phyloP scores from a whole-genome alignment of 2,888 invertebrate species.

The Pheosia tremula region DNA sequence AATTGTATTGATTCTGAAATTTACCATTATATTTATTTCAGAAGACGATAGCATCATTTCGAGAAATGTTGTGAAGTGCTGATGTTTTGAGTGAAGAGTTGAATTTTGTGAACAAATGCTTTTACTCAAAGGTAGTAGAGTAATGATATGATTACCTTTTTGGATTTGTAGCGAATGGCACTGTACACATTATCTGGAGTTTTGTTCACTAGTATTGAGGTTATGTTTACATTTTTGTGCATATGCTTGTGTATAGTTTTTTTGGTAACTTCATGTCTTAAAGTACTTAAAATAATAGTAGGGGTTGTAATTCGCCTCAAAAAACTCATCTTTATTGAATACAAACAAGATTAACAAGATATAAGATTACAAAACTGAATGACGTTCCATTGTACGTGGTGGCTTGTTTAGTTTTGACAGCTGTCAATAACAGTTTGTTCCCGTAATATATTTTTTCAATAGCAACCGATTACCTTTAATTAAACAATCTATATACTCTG shows the following conservation, averaged over 20 bases:
- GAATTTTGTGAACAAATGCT: no score
- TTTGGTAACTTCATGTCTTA: constrained; percentile 29
- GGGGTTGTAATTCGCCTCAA: constrained; percentile 41
- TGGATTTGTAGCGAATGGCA: constrained; percentile 61
- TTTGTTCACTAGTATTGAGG: constrained; percentile 38
- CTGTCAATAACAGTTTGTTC: constrained; percentile 7
- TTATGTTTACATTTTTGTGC: constrained; percentile 53
- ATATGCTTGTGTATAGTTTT: constrained; percentile 36
- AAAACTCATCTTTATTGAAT: constrained; percentile 41
- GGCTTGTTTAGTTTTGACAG: background rate
- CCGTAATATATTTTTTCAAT: no score
- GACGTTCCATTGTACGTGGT: background rate
- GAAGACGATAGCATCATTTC: no score
- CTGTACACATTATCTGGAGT: constrained; percentile 33
- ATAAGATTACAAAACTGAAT: constrained; percentile 20
- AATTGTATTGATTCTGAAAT: constrained; percentile 71
- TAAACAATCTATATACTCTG: no score
- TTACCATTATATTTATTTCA: no score
- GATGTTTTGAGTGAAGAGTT: no score
- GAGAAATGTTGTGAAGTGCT: no score
- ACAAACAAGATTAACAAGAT: background rate
- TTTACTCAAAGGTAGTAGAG: no score
- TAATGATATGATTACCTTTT: constrained; percentile 55
- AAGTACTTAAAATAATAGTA: constrained; percentile 19
- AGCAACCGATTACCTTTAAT: no score